phyloP scores from a whole-genome alignment of 2,888 invertebrate species.

The Drosophila lutescens region DNA sequence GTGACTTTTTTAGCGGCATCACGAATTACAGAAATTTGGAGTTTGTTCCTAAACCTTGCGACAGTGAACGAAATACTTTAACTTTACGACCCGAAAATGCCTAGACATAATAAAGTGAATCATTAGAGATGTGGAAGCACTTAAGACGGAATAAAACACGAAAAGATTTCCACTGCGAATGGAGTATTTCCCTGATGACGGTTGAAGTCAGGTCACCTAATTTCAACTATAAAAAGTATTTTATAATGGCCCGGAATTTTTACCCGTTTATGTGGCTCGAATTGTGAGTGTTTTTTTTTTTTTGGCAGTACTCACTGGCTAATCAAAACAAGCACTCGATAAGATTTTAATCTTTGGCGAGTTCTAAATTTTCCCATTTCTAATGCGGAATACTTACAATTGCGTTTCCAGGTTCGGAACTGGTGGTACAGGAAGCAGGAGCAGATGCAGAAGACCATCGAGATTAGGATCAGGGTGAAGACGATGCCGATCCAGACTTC shows the following conservation, averaged over 20 bases:
- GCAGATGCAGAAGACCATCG: constrained; percentile 87
- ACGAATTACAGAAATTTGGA: constrained; percentile 4
- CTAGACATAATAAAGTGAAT: constrained; percentile 16
- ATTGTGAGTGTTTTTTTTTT: constrained; percentile 22
- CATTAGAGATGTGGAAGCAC: constrained; percentile 15
- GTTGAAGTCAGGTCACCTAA: constrained; percentile 9
- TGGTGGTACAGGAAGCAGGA: constrained; percentile 88
- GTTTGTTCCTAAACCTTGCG: constrained; percentile 14
- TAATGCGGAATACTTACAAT: constrained; percentile 85
- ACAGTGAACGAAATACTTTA: constrained; percentile 12
- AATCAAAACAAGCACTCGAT: constrained; percentile 28
- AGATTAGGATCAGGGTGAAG: constrained; percentile 86
- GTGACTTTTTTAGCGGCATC: not conserved
- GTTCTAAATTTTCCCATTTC: not conserved
- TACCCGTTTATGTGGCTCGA: constrained; percentile 4
- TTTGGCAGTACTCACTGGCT: constrained; percentile 10
- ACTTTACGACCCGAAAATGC: constrained; percentile 13
- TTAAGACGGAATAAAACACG: not conserved
- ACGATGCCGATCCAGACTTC: constrained; percentile 88
- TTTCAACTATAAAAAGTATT: constrained; percentile 15
- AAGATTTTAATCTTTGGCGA: constrained; percentile 20
- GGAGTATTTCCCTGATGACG: constrained; percentile 26
- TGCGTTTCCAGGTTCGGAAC: constrained; percentile 87
- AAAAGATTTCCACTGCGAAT: constrained; percentile 31
- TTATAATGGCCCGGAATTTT: constrained; percentile 12